These are phyloP conservation scores for Eupeodes luniger DNA, from an alignment of 2,888 invertebrate genomes.

Conservation along the genomic window DNA sequence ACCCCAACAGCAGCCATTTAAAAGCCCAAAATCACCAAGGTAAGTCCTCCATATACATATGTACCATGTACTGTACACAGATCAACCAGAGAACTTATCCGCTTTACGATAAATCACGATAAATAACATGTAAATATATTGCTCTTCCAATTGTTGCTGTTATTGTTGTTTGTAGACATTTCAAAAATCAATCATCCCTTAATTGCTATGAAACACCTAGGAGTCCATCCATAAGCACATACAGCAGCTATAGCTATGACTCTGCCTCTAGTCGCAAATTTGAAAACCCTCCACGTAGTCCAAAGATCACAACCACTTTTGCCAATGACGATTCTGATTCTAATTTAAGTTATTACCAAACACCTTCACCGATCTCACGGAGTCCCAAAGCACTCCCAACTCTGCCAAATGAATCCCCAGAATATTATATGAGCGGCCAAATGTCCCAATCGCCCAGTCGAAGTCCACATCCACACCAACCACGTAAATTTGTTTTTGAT, in stretches of 20 bases:
- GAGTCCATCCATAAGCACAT: slow-evolving; percentile 78
- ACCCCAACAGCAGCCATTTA: slow-evolving; percentile 80
- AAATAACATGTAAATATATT: background rate
- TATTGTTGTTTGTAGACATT: slow-evolving; percentile 47
- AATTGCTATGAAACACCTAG: slow-evolving; percentile 73
- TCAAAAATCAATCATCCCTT: slow-evolving; percentile 70
- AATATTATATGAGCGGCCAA: slow-evolving; percentile 78
- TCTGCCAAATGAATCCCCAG: slow-evolving; percentile 79
- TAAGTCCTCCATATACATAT: slow-evolving; percentile 67
- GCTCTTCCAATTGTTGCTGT: background rate
- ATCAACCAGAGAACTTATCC: background rate
- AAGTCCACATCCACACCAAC: slow-evolving; percentile 87
- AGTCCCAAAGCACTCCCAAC: slow-evolving; percentile 77
- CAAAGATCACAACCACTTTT: slow-evolving; percentile 84
- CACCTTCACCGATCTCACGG: slow-evolving; percentile 80
- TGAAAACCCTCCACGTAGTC: slow-evolving; percentile 83
- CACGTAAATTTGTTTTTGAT: slow-evolving; percentile 87
- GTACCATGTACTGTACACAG: background rate
- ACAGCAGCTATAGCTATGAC: slow-evolving; percentile 78
- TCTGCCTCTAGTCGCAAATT: slow-evolving; percentile 78
- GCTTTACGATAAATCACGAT: background rate
- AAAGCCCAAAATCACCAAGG: slow-evolving; percentile 82
- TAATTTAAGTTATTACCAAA: slow-evolving; percentile 81
- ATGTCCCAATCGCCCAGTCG: slow-evolving; percentile 78
- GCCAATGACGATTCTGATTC: slow-evolving; percentile 81